Evolutionary conservation across 2,797 vertebrate genomes (phyloP), one percentile per base, ranked within the genome.

Genomic region (Periparus ater): DNA sequence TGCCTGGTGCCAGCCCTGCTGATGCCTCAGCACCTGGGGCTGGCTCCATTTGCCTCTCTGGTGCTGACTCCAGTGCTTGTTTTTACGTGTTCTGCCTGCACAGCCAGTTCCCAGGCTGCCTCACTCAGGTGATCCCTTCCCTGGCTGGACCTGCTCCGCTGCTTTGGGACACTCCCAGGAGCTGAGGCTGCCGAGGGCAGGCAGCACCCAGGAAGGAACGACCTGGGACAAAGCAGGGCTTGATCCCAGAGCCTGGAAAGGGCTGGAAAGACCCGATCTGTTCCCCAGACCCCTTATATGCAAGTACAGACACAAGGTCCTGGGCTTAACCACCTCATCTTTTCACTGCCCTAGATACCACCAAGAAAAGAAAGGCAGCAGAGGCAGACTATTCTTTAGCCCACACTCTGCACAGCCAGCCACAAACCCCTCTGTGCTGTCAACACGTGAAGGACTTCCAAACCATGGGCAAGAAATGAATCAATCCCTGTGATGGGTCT

Each of bases 161-260:
- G 91, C 97, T 96, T 97, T 53, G n/a, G n/a, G 96, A 94, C 97
- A 95, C 96, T 96, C 96, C 96, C 96, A 94, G 73, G 34, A 77
- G 79, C 51, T 5, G n/a, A 87, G 85, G 76, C 73, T 51, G 62
- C 44, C 1, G 0, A 14, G 30, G 44, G 36, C 51, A 76, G 21
- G 29, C 0, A 25, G 61, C 54, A 38, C 36, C 58, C 7, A 66
- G 36, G 51, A 76, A 51, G 51, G n/a, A 83, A 29, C 70, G 9
- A 57, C 79, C 67, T 8, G 58, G 9, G 55, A 94, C 44, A 76
- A 50, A n/a, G 48, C 67, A 54, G 10, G 42, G 71, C 62, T 47
- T 50, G 18, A 11, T 51, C 53, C 20, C n/a, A 26, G 6, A 0
- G 2, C 11, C 47, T 54, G 42, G 17, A 55, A 75, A 78, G 44